Evolutionary conservation across 2,797 vertebrate species (phyloP).

Genomic region (Selene dorsalis): DNA sequence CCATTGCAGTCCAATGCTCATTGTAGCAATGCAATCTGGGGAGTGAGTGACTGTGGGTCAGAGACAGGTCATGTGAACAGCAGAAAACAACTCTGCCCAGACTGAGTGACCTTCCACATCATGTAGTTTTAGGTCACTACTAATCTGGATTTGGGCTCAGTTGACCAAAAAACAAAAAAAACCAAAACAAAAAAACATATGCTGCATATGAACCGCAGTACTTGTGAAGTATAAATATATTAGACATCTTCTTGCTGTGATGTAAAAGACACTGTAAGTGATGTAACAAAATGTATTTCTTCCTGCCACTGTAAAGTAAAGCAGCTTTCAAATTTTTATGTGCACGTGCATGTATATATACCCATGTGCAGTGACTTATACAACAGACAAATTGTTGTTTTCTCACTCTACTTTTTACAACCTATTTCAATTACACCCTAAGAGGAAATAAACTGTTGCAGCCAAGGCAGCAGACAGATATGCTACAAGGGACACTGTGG

Average conservation of each 20-base stretch:
- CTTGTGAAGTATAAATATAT: background rate
- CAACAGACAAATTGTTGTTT: slow-evolving; percentile 19
- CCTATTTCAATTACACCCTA: slow-evolving; percentile 21
- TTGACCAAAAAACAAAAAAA: background rate
- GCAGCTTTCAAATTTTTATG: background rate
- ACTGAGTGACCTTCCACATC: slow-evolving; percentile 39
- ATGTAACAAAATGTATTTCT: slow-evolving; percentile 22
- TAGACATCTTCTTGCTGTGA: slow-evolving; percentile 2
- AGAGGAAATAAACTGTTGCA: slow-evolving; percentile 41
- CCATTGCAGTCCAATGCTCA: slow-evolving; percentile 70
- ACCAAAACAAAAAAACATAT: background rate
- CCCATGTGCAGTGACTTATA: background rate
- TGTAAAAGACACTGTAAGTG: slow-evolving; percentile 12
- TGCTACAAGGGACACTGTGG: slow-evolving; percentile 68
- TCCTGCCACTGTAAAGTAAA: slow-evolving; percentile 17
- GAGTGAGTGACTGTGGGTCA: slow-evolving; percentile 77
- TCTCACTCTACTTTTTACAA: slow-evolving; percentile 20
- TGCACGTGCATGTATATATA: background rate
- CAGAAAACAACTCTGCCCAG: slow-evolving; percentile 59
- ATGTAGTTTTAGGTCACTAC: slow-evolving; percentile 16
- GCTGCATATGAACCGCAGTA: background rate
- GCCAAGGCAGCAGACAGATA: slow-evolving; percentile 68
- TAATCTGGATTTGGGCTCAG: slow-evolving; percentile 23
- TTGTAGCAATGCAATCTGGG: slow-evolving; percentile 75
- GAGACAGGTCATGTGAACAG: slow-evolving; percentile 66